Evolutionary conservation across 2,888 invertebrate genomes (phyloP), one percentile per base, ranked within the genome.

Genomic region (Thyatira batis): DNA sequence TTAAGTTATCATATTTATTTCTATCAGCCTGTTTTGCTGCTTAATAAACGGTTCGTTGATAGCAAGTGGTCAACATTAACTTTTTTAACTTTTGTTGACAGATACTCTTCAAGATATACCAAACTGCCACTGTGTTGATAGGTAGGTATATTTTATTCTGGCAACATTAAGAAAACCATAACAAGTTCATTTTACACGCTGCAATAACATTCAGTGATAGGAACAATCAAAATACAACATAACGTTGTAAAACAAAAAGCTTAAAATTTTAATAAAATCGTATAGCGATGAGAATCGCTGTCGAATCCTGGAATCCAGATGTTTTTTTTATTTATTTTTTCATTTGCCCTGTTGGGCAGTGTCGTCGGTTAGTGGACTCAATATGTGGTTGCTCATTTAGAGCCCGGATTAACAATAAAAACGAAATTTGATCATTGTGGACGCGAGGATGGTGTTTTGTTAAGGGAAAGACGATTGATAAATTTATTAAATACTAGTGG

Each of bases 351-450:
- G 66, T 73, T 65, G 73, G 69, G 67, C 76, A 76, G 70, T 81
- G 79, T 76, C 82, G 80, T 84, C 85, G 84, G 83, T 82, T 80
- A 78, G 76, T 76, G 78, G 78, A 69, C 77, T 78, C 82, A 77
- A 82, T 80, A 82, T 77, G 77, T 71, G 80, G 77, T 74, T 79
- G 83, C 85, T 90, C 89, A 89, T 89, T 91, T 89, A 83, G 80
- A 76, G 80, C 75, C 73, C 63, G 84, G 85, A 85, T 88, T 85
- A 87, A 92, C 90, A 92, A 91, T 92, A 92, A 92, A 92, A 91
- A 88, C 87, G 90, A 90, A 91, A 92, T 91, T 91, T 90, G 91
- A 91, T 92, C 90, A 90, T 91, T 90, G 89, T 85, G 83, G 76
- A 77, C 75, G 79, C 65, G 60, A 60, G 65, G 70, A 63, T 67